phyloP scores from a whole-genome alignment of 2,113 vertebrate species.

The Grantiella picta region DNA sequence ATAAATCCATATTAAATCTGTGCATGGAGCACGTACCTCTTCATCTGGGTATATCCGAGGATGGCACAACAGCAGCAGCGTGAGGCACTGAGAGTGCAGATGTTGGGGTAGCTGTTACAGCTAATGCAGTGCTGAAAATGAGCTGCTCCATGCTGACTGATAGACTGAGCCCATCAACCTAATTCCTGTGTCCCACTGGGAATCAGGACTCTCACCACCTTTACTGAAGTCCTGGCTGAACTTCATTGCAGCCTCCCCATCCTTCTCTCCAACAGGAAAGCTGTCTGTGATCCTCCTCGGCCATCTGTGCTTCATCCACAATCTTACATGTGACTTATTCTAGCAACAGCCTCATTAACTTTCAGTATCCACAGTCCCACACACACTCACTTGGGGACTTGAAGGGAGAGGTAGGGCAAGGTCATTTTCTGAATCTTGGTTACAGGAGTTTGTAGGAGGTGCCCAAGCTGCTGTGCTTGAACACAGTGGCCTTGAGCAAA shows the following conservation, averaged over 20 bases:
- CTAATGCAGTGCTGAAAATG: neutral
- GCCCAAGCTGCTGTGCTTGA: neutral
- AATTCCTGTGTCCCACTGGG: neutral
- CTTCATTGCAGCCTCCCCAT: neutral
- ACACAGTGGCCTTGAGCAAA: conserved; percentile 29
- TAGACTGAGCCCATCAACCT: neutral
- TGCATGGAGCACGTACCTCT: neutral
- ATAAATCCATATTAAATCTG: neutral
- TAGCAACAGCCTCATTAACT: neutral
- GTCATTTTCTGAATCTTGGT: conserved; percentile 16
- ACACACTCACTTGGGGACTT: neutral
- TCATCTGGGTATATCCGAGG: neutral
- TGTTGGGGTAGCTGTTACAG: rapidly evolving
- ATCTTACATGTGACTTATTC: neutral
- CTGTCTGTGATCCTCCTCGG: neutral
- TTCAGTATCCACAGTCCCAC: neutral
- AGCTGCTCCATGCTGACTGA: neutral
- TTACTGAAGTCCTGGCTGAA: neutral
- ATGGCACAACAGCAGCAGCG: rapidly evolving
- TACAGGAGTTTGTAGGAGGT: neutral
- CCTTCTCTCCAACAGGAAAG: neutral
- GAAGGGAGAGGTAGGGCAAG: neutral
- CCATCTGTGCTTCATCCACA: neutral
- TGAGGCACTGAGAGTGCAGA: too few relatives aligned
- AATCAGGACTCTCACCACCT: neutral